Evolutionary conservation across 2,888 invertebrate species (phyloP), one percentile per base, ranked within the genome.

Genomic region (Carcina quercana): DNA sequence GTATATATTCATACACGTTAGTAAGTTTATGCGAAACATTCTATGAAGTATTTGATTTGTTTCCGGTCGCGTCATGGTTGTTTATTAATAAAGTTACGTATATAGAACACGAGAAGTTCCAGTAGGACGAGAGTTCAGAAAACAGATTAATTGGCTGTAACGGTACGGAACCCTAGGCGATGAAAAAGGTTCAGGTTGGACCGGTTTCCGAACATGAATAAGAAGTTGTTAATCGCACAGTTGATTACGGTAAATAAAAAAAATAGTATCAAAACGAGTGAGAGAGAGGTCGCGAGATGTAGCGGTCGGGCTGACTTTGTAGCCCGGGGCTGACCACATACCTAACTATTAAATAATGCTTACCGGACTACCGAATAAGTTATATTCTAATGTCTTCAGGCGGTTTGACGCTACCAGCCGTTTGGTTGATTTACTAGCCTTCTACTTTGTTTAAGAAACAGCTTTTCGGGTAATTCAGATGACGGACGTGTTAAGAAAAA

Each of bases 321-420:
- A 40, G 67, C 74, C 72, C 47, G 57, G 45, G 67, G 76, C 76
- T 53, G 50, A 43, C 58, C 58, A 60, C 69, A 64, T 59, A 66
- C n/a, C 72, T 63, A 69, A 74, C 73, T 79, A 82, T 83, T 80
- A 83, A 79, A 80, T 79, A 72, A 74, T 69, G 68, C 75, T 82
- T 76, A 78, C 59, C 46, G 47, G 63, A 72, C 82, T 82, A 80
- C 82, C 66, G 83, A 66, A 78, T 72, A 74, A 73, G 59, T 67
- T 66, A 55, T 66, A 60, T 72, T 68, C 74, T 72, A 62, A 70
- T 71, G 64, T 65, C 80, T 69, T 55, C 63, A 50, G 80, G 82
- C 78, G 62, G 59, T 78, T 74, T 73, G 62, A 72, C 72, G 69
- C 76, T 63, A 59, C 59, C 60, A 59, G 58, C n/a, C 52, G 52